phyloP scores from a whole-genome alignment of 1,140 invertebrate genomes.

The Trichonephila clavipes region DNA sequence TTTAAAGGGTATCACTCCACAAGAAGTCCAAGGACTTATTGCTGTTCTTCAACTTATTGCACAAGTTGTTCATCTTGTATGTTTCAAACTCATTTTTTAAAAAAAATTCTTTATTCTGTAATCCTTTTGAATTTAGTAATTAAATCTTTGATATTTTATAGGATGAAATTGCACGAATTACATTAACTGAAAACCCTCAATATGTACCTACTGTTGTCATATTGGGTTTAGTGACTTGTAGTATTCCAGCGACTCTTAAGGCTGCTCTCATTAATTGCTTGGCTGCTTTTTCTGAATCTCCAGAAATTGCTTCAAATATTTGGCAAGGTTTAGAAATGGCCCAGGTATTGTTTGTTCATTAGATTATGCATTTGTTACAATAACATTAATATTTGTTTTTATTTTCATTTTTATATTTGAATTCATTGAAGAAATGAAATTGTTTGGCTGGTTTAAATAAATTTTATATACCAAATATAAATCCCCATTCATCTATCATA shows the following conservation, averaged over 20 bases:
- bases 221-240: conserved; percentile 91
- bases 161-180: conserved; percentile 89
- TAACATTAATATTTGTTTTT: background rate
- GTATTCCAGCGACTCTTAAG: conserved; percentile 91
- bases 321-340: conserved; percentile 94
- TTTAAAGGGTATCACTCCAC: conserved; percentile 87
- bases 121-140: background rate
- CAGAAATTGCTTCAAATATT: conserved; percentile 86
- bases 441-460: too few relatives aligned
- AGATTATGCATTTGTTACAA: background rate
- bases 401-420: background rate
- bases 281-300: conserved; percentile 87
- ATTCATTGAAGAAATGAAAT: too few relatives aligned
- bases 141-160: conserved; percentile 79
- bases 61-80: conserved; percentile 85
- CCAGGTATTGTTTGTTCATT: conserved; percentile 84
- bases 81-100: conserved; percentile 32
- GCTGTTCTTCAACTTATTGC: conserved; percentile 89
- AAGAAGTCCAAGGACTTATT: conserved; percentile 92
- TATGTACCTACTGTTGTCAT: conserved; percentile 91
- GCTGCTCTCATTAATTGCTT: conserved; percentile 89
- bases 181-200: conserved; percentile 91
- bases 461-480: too few relatives aligned
- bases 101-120: background rate
- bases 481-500: too few relatives aligned